Evolutionary conservation across 2,888 invertebrate genomes (phyloP), one percentile per base, ranked within the genome.

Genomic region (Julus scandinavius): DNA sequence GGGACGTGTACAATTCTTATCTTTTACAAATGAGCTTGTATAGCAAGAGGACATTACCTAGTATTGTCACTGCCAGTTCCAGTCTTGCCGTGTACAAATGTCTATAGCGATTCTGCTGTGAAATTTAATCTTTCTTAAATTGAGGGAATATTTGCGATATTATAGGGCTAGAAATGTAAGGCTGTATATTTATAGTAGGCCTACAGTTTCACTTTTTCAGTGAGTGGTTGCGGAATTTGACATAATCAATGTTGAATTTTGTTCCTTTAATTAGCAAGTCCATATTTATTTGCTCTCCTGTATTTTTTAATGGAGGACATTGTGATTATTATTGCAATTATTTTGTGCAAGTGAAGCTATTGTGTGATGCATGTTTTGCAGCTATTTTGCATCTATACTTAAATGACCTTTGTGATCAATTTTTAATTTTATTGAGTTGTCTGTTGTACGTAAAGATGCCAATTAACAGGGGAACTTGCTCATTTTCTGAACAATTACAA

Each of bases 311-410:
- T 80, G 80, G 29, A 38, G 80, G 29, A 38, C 80, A 80, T 80
- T 80, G 80, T 80, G 80, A 80, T 80, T 80, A 80, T 80, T 11
- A 38, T 38, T 80, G 80, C 38, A 80, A 80, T 80, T 80, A 29
- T 45, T 80, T 80, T 80, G 80, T 80, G 38, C 38, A 38, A 38
- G 13, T 38, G 80, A 80, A 38, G 38, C 11, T 80, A 29, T 80
- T 80, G 11, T 80, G 80, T 72, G 38, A 38, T 11, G 13, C 5
- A 38, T 80, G 38, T 80, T 80, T 38, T 20, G 80, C 80, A 80
- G 80, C 80, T 80, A 20, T 80, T 38, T 80, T 80, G 38, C 80
- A 80, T 38, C 80, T 80, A n/a, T n/a, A 80, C 80, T 80, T 80
- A 80, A 80, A 29, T 72, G n/a, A 29, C 72, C 4, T 72, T 72